These are phyloP conservation scores for Chrysocyon brachyurus DNA, from an alignment of 2,797 vertebrate species.

Conservation along the genomic window DNA sequence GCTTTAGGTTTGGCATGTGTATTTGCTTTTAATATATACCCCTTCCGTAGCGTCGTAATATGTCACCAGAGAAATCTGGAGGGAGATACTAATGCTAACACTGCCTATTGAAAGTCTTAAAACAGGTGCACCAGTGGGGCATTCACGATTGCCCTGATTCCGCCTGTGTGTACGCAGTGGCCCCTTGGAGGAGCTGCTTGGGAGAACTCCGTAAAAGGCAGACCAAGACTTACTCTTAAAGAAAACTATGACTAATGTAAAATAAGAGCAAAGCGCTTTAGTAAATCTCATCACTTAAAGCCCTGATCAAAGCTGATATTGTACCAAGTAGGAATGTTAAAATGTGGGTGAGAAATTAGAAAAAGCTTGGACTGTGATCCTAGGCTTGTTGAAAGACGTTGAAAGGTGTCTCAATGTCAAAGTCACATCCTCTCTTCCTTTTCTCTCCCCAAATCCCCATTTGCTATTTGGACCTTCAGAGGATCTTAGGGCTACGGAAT, in stretches of 20 bases:
- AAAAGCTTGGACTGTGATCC: not conserved
- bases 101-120: not conserved
- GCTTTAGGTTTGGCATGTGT: not conserved
- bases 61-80: not conserved
- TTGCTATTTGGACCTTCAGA: not conserved
- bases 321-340: not conserved
- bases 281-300: not conserved
- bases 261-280: not conserved
- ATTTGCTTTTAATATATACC: not conserved
- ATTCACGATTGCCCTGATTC: too few relatives aligned
- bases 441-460: not conserved
- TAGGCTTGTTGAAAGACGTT: not conserved
- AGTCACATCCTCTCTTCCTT: not conserved
- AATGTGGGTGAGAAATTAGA: not conserved
- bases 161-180: not conserved
- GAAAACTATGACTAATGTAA: constrained; percentile 35
- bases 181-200: not conserved
- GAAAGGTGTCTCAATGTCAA: not conserved
- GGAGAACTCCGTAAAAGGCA: not conserved
- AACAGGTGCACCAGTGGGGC: accelerated
- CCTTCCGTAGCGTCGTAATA: not conserved
- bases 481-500: not conserved
- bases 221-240: constrained; percentile 53
- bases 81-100: not conserved
- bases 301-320: not conserved